Base-by-base conservation (phyloP, 2,888 invertebrate species). In the Pheosia tremula region DNA sequence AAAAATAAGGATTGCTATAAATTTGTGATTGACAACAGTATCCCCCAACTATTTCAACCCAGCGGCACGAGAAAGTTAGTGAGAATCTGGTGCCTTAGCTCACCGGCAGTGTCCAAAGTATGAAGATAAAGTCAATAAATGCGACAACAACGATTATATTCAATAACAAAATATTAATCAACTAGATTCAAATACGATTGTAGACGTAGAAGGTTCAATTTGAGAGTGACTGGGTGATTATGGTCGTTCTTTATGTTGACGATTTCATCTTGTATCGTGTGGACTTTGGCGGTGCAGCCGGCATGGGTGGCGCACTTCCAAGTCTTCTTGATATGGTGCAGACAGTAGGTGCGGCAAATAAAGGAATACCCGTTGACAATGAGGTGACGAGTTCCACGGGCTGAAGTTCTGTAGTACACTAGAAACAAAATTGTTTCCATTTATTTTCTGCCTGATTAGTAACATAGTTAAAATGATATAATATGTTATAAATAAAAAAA, bases 241-340 rank as follows among this genome's bases (percentile, higher is more conserved):
- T 89, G 89, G 3, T 79, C 71, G 62, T 89, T 89, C 13, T 81
- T 75, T 5, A 88, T 53, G 24, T 61, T 78, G 52, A 89, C 72
- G 5, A 89, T 85, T 59, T 85, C 78, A 50, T 88, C 84, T 45
- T 85, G 68, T 36, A 89, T 62, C 0, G 89, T 89, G 64, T 88
- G 88, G 0, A 87, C 85, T 67, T 89, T 88, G 37, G 89, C 89
- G 0, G 85, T 86, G 63, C 89, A 90, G 61, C 81, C 86, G 3
- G 85, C 77, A 41, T 84, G 82, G 0, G 86, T 83, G 0, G 89
- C 87, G 56, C 89, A 89, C 62, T 89, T 89, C 77, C 75, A 75
- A 3, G 79, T 89, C 66, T 90, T 90, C 74, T 89, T 90, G 47
- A 86, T 71, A 59, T 85, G 81, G 61, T 86, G 69, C 4, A 77